These are phyloP conservation scores for Thysanoteuthis rhombus DNA, from an alignment of 2,888 invertebrate genomes.

Conservation along the genomic window DNA sequence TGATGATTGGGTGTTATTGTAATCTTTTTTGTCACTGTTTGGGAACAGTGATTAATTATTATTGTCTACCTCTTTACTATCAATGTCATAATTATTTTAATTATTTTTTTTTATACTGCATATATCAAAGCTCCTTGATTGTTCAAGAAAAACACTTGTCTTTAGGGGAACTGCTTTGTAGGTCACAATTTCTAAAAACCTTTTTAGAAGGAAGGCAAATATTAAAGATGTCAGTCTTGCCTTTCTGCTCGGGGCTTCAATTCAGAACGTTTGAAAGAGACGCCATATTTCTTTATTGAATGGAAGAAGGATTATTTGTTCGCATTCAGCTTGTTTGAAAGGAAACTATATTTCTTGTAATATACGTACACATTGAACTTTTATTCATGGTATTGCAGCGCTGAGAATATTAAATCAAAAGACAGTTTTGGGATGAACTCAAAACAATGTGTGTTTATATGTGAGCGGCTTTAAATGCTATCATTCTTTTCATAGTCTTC, in stretches of 20 bases:
- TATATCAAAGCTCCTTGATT: neutral
- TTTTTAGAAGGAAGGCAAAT: neutral
- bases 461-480: too few relatives aligned
- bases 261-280: neutral
- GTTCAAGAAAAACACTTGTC: neutral
- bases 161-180: neutral
- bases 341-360: too few relatives aligned
- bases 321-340: too few relatives aligned
- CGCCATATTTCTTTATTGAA: neutral
- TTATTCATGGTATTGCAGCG: too few relatives aligned
- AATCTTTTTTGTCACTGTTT: neutral
- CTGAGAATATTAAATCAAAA: too few relatives aligned
- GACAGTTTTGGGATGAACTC: too few relatives aligned
- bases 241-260: neutral
- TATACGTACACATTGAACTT: too few relatives aligned
- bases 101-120: neutral
- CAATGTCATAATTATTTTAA: neutral
- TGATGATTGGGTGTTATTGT: too few relatives aligned
- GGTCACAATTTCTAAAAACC: neutral
- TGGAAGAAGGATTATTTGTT: too few relatives aligned
- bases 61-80: neutral
- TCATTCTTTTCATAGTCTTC: too few relatives aligned
- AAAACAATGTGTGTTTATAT: too few relatives aligned
- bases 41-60: neutral
- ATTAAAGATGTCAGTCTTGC: neutral